Conservation (phyloP, 2,113 vertebrate genomes). For the Pseudois nayaur region DNA sequence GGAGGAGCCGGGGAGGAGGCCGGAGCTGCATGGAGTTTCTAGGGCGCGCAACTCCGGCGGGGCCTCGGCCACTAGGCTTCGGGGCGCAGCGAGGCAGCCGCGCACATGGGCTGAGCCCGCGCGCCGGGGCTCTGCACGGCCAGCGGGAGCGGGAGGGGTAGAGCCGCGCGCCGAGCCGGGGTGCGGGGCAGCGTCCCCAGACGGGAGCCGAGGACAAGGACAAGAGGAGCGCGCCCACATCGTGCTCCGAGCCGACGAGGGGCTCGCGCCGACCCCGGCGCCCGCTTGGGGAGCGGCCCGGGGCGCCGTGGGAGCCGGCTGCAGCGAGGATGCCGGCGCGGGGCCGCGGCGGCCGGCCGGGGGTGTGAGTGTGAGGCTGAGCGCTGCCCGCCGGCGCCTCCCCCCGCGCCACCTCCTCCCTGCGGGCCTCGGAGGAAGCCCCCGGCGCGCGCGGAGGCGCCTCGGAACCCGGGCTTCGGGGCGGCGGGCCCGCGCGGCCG, state of each 20-base stretch:
- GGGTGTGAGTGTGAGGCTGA: constrained; percentile 59
- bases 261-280: constrained; percentile 43
- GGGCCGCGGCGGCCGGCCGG: constrained; percentile 49
- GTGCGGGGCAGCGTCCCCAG: constrained; percentile 66
- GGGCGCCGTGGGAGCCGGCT: constrained; percentile 59
- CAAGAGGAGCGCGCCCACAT: constrained; percentile 54
- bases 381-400: constrained; percentile 51
- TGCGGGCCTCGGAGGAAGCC: constrained; percentile 48
- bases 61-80: constrained; percentile 66
- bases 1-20: constrained; percentile 57
- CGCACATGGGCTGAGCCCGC: constrained; percentile 74
- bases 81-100: constrained; percentile 60
- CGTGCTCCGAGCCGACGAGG: constrained; percentile 43
- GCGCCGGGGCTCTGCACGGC: constrained; percentile 54
- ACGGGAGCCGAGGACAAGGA: constrained; percentile 66
- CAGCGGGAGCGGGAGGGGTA: constrained; percentile 63
- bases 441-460: constrained; percentile 30
- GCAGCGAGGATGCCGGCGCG: constrained; percentile 60
- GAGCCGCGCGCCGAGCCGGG: constrained; percentile 57
- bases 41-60: constrained; percentile 70
- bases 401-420: constrained; percentile 52
- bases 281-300: constrained; percentile 60
- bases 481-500: constrained; percentile 19
- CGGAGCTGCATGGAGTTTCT: constrained; percentile 69
- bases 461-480: constrained; percentile 49